Conservation (phyloP, 2,797 vertebrate species). For the Crax fasciolata region DNA sequence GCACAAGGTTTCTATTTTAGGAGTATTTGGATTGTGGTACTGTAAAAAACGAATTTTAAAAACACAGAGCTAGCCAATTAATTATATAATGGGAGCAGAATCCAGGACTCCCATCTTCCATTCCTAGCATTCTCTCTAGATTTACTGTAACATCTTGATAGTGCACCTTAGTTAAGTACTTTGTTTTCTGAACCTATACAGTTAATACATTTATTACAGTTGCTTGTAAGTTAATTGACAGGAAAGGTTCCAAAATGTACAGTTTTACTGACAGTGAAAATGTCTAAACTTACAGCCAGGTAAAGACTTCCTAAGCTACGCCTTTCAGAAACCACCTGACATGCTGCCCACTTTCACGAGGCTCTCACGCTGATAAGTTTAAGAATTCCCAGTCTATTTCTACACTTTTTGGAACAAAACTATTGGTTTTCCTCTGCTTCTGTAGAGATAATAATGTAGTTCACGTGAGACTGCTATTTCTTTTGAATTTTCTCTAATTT, state of each 20-base stretch:
- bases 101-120: neutral
- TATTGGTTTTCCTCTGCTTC: neutral
- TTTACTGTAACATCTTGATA: neutral
- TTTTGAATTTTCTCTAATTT: neutral
- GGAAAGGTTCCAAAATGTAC: neutral
- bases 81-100: slow-evolving; percentile 10
- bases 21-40: slow-evolving; percentile 9
- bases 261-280: neutral
- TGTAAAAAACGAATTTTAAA: slow-evolving; percentile 23
- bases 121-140: neutral
- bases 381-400: neutral
- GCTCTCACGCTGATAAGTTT: neutral
- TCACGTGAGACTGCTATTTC: neutral
- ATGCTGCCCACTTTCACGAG: neutral
- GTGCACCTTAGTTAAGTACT: neutral
- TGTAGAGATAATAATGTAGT: neutral
- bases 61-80: neutral
- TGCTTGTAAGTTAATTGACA: neutral
- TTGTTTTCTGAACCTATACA: neutral
- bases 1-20: slow-evolving; percentile 33
- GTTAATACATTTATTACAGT: neutral
- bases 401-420: neutral
- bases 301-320: neutral
- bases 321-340: neutral
- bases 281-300: neutral